Conservation (phyloP, 2,888 invertebrate species). For the Linyphia triangularis region DNA sequence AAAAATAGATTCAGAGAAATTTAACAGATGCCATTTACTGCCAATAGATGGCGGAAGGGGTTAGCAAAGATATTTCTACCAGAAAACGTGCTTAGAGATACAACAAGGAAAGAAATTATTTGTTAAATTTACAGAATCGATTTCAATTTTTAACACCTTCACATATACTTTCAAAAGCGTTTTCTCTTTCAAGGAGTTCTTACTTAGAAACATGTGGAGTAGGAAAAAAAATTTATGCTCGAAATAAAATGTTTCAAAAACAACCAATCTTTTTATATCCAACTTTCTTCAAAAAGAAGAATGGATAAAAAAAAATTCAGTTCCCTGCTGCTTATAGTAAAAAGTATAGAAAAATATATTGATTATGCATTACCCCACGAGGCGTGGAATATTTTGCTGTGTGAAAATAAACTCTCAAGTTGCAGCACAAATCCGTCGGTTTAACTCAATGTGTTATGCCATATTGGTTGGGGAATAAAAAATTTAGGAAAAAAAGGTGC, state of each 20-base stretch:
- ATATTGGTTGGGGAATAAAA: conserved; percentile 29
- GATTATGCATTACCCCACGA: conserved; percentile 35
- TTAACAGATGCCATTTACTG: not conserved
- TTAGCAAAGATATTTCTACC: not conserved
- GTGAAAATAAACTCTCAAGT: conserved; percentile 29
- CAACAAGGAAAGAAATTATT: not conserved
- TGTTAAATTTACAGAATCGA: not conserved
- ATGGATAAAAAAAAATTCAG: not conserved
- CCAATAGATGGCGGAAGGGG: conserved; percentile 22
- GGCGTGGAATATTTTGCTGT: conserved; percentile 1
- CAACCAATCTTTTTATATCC: not conserved
- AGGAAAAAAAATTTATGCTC: not conserved
- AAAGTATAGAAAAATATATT: not conserved
- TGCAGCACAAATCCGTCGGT: conserved; percentile 13
- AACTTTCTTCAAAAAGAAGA: not conserved
- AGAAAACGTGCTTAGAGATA: conserved; percentile 17
- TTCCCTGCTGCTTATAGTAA: not conserved
- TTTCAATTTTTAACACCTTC: not conserved
- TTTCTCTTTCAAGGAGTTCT: not conserved
- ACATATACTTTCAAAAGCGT: not conserved
- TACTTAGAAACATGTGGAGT: not conserved
- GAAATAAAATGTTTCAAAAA: not conserved
- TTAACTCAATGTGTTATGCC: not conserved
- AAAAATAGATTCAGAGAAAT: not conserved
- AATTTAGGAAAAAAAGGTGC: not conserved